Conservation (phyloP, 2,797 vertebrate species). For the Typhlichthys eigenmanni region DNA sequence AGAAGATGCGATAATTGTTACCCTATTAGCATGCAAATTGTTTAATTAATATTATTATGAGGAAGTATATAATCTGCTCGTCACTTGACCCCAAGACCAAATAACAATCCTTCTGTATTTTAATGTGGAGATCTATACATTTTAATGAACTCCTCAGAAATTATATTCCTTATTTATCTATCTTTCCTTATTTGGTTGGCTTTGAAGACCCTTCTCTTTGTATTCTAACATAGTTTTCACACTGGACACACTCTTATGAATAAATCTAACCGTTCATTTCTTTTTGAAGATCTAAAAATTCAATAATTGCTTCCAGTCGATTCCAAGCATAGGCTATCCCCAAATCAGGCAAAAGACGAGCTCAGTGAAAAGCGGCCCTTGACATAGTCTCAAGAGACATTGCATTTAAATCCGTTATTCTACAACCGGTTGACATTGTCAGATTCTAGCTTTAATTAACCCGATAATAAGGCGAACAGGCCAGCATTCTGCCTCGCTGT, state of each 20-base stretch:
- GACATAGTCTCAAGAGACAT: slow-evolving; percentile 95
- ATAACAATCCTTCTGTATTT: slow-evolving; percentile 89
- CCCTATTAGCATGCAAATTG: slow-evolving; percentile 99
- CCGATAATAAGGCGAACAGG: slow-evolving; percentile 98
- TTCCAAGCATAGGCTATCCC: slow-evolving; percentile 65
- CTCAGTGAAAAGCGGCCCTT: slow-evolving; percentile 91
- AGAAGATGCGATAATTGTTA: slow-evolving; percentile 99
- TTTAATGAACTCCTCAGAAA: slow-evolving; percentile 89
- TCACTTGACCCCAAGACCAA: slow-evolving; percentile 99
- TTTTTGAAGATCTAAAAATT: slow-evolving; percentile 91
- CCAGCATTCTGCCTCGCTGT: slow-evolving; percentile 85
- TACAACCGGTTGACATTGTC: slow-evolving; percentile 98
- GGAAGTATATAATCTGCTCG: slow-evolving; percentile 99
- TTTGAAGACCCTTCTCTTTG: slow-evolving; percentile 80
- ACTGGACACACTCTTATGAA: slow-evolving; percentile 82
- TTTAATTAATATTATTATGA: slow-evolving; percentile 99
- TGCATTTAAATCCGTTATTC: slow-evolving; percentile 98
- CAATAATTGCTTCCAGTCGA: slow-evolving; percentile 90
- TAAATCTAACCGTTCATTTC: slow-evolving; percentile 77
- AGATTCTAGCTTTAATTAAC: slow-evolving; percentile 99
- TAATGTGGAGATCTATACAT: slow-evolving; percentile 81
- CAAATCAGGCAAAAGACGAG: slow-evolving; percentile 69
- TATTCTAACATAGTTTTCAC: slow-evolving; percentile 77
- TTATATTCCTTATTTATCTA: slow-evolving; percentile 81
- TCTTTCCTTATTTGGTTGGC: slow-evolving; percentile 67